Conservation (phyloP, 2,888 invertebrate species). For the Bellardia pandia region DNA sequence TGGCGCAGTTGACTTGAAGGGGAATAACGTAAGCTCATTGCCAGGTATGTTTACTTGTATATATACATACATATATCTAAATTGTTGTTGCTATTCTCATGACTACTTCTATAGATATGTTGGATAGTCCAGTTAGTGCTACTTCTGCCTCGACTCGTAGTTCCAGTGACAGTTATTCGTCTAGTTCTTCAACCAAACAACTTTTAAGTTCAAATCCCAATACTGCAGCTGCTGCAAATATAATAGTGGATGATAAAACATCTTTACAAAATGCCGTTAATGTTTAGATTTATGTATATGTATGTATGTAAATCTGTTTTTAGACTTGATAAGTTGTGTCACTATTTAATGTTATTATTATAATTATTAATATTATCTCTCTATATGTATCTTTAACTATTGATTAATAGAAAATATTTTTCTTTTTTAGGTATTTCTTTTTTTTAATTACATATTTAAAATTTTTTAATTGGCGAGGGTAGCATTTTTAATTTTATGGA, state of each 20-base stretch:
- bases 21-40: constrained; percentile 86
- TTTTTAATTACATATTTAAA: too few relatives aligned
- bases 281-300: constrained; percentile 75
- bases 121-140: constrained; percentile 89
- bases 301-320: neutral
- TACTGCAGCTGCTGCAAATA: constrained; percentile 80
- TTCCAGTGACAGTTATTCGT: constrained; percentile 92
- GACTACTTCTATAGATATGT: constrained; percentile 78
- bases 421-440: constrained; percentile 9
- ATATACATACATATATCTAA: too few relatives aligned
- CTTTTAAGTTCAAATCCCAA: constrained; percentile 86
- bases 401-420: neutral
- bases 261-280: constrained; percentile 82
- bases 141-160: constrained; percentile 86
- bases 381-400: neutral
- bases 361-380: neutral
- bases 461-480: constrained; percentile 51
- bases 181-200: constrained; percentile 91
- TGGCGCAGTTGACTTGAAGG: constrained; percentile 84
- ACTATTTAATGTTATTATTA: constrained; percentile 27
- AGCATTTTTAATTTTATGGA: constrained; percentile 13
- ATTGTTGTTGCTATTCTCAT: neutral
- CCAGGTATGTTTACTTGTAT: constrained; percentile 84
- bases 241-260: constrained; percentile 82
- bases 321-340: constrained; percentile 4